These are phyloP conservation scores for Drosophila subquinaria DNA, from an alignment of 2,888 invertebrate species.

Conservation along the genomic window DNA sequence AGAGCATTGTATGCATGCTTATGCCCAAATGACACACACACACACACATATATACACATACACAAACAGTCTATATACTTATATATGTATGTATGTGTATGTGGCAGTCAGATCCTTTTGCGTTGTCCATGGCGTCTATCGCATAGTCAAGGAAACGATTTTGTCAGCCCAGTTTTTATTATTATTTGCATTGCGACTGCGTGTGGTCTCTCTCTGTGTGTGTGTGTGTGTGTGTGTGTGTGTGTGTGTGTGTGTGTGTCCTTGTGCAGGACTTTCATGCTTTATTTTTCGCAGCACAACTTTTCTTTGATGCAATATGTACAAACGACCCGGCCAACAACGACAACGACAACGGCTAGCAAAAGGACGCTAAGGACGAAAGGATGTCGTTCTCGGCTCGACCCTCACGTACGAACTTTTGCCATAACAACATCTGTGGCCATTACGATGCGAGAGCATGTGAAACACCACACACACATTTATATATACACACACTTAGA, in stretches of 20 bases:
- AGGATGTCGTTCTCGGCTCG: conserved; percentile 73
- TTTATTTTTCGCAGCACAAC: conserved; percentile 64
- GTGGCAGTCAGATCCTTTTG: conserved; percentile 20
- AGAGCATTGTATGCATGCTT: conserved; percentile 12
- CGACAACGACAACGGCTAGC: conserved; percentile 49
- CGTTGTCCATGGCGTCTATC: conserved; percentile 53
- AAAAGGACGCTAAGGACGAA: conserved; percentile 65
- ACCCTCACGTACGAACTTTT: conserved; percentile 81
- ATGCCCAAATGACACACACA: conserved; percentile 1
- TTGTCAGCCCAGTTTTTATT: conserved; percentile 58
- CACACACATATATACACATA: background rate
- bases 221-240: conserved; percentile 29
- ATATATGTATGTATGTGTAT: background rate
- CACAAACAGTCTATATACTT: background rate
- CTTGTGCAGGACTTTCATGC: conserved; percentile 52
- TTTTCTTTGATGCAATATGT: conserved; percentile 81
- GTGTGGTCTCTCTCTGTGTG: conserved; percentile 47
- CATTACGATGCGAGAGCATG: conserved; percentile 74
- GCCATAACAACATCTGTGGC: conserved; percentile 82
- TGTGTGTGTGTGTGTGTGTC: conserved; percentile 37
- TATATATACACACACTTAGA: conserved; percentile 1
- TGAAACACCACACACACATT: conserved; percentile 47
- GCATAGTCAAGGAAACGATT: conserved; percentile 61
- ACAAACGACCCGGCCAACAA: conserved; percentile 65
- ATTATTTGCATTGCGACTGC: conserved; percentile 74